Conservation (phyloP, 2,797 vertebrate genomes). For the Eupleurogrammus muticus region DNA sequence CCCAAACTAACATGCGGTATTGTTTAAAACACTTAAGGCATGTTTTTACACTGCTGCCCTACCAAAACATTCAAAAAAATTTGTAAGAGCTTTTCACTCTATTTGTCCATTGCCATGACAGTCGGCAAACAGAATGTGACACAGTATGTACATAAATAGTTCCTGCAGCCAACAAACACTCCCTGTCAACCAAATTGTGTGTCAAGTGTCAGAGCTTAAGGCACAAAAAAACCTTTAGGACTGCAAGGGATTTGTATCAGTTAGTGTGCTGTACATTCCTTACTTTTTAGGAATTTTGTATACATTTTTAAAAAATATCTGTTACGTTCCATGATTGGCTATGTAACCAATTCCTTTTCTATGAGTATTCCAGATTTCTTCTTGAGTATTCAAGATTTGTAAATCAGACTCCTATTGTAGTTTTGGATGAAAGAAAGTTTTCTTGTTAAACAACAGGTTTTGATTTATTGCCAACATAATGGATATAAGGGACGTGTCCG, state of each 20-base stretch:
- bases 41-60: constrained; percentile 2
- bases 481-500: too few species aligned
- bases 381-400: background rate
- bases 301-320: constrained; percentile 1
- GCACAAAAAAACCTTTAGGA: constrained; percentile 16
- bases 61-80: constrained; percentile 29
- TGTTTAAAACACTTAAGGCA: constrained; percentile 2
- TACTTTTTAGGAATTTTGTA: background rate
- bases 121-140: constrained; percentile 34
- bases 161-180: constrained; percentile 22
- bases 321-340: background rate
- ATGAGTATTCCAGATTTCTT: too few species aligned
- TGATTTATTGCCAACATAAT: background rate
- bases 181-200: constrained; percentile 23
- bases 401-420: background rate
- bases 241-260: background rate
- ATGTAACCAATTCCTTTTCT: too few species aligned
- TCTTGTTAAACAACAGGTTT: background rate
- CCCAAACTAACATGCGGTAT: background rate
- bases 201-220: constrained; percentile 12
- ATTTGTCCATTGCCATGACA: constrained; percentile 31
- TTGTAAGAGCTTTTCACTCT: constrained; percentile 1
- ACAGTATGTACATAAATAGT: constrained; percentile 30
- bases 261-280: constrained; percentile 1
- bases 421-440: background rate